Conservation (phyloP, 2,888 invertebrate genomes). For the Gibbula magus region DNA sequence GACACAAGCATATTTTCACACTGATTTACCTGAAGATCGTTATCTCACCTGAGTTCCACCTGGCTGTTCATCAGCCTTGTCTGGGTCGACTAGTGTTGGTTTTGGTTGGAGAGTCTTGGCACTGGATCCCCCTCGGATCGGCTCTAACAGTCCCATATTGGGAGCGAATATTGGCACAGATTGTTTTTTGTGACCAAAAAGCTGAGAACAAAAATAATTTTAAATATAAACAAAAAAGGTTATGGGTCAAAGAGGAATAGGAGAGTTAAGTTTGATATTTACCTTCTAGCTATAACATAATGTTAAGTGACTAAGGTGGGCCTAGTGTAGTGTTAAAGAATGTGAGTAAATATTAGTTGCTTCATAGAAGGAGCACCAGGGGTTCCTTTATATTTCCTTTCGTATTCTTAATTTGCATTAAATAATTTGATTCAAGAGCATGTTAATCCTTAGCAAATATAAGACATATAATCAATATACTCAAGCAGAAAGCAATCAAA, state of each 20-base stretch:
- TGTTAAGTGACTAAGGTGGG: too few relatives aligned
- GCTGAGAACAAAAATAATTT: conserved; percentile 41
- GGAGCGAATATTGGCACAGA: conserved; percentile 89
- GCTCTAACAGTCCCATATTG: conserved; percentile 82
- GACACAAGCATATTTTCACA: not conserved
- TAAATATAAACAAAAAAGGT: not conserved
- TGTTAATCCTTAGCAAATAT: too few relatives aligned
- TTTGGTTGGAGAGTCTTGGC: conserved; percentile 28
- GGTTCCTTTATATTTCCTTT: not conserved
- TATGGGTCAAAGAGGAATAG: not conserved
- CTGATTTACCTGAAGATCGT: not conserved
- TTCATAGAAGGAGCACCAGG: too few relatives aligned
- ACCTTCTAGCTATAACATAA: too few relatives aligned
- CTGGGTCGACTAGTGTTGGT: conserved; percentile 57
- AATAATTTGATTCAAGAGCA: too few relatives aligned
- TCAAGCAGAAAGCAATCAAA: too few relatives aligned
- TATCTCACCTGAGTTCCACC: conserved; percentile 13
- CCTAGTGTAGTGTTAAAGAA: too few relatives aligned
- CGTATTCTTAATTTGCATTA: not conserved
- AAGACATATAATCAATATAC: too few relatives aligned
- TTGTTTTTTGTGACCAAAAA: conserved; percentile 77
- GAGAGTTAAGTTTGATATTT: too few relatives aligned
- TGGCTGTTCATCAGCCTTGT: conserved; percentile 38
- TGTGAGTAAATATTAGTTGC: too few relatives aligned
- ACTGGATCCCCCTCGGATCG: conserved; percentile 59